phyloP scores from a whole-genome alignment of 2,797 vertebrate species.

The Chloroceryle amazona region DNA sequence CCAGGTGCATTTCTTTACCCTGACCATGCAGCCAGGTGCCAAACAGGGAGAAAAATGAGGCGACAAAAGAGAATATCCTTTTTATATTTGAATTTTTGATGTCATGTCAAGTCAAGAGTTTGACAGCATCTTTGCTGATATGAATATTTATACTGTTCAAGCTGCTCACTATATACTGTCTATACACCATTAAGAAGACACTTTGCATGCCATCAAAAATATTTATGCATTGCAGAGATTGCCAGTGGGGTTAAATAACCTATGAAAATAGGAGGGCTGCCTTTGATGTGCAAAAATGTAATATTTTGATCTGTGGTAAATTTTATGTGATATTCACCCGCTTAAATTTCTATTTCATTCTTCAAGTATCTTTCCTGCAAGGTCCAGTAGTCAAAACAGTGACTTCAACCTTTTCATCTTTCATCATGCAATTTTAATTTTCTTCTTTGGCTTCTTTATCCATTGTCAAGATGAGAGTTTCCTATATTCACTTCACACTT shows the following conservation, averaged over 20 bases:
- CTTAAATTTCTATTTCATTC: conserved; percentile 49
- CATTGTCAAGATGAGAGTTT: conserved; percentile 35
- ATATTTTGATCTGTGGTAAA: conserved; percentile 74
- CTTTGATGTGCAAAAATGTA: conserved; percentile 72
- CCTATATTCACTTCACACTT: conserved; percentile 20
- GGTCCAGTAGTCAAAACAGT: conserved; percentile 62
- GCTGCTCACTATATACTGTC: conserved; percentile 47
- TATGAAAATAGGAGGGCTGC: conserved; percentile 70
- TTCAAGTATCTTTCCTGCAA: conserved; percentile 42
- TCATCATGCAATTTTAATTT: conserved; percentile 68
- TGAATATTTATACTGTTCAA: conserved; percentile 80
- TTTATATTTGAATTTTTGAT: conserved; percentile 75
- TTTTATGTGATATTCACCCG: conserved; percentile 50
- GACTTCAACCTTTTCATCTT: conserved; percentile 68
- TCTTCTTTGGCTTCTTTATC: conserved; percentile 24
- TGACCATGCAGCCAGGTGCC: conserved; percentile 5
- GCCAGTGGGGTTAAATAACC: conserved; percentile 74
- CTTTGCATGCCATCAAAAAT: conserved; percentile 73
- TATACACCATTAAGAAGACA: conserved; percentile 62
- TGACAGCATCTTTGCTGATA: conserved; percentile 71
- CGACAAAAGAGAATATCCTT: neutral
- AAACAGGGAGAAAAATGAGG: conserved; percentile 23
- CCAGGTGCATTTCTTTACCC: conserved; percentile 70
- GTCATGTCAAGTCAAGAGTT: conserved; percentile 17
- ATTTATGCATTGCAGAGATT: conserved; percentile 75